Evolutionary conservation across 2,888 invertebrate genomes (phyloP), one percentile per base, ranked within the genome.

Genomic region (Archaeoteleia sp.): DNA sequence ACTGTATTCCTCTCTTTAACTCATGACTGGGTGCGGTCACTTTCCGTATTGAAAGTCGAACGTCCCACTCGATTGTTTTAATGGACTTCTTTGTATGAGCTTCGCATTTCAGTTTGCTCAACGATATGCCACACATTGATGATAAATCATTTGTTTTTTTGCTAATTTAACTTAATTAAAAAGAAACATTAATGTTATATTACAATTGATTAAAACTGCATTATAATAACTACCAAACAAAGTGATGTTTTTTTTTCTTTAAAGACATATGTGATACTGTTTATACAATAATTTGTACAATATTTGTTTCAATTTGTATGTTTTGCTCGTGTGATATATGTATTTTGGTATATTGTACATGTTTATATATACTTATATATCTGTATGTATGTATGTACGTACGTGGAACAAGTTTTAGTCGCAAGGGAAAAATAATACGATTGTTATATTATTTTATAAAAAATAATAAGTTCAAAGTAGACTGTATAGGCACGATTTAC

Each of bases 361-460:
- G 12, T 25, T 37, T 46, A 34, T 70, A 61, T 68, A n/a, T n/a
- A n/a, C n/a, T n/a, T n/a, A n/a, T n/a, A n/a, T n/a, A n/a, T n/a
- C n/a, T n/a, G n/a, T n/a, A n/a, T n/a, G 68, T 73, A 57, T 45
- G 54, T 49, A 37, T 60, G 51, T 54, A 54, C 54, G 54, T 54
- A 46, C 54, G 25, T 39, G 48, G 42, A 42, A 55, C 34, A 54
- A 42, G 35, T 37, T 40, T 40, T 45, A 23, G 43, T 32, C 43
- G 12, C 27, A 39, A 34, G 69, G 62, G 75, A 51, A 49, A 49
- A 37, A 25, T 60, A 49, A 61, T 71, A 40, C 53, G 40, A 70
- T 70, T 23, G 48, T 72, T 73, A 74, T 69, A 73, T 17, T 40
- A n/a, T n/a, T n/a, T n/a, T n/a, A n/a, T n/a, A n/a, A n/a, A n/a